Conservation (phyloP, 1,140 invertebrate genomes). For the Drosophila novamexicana region DNA sequence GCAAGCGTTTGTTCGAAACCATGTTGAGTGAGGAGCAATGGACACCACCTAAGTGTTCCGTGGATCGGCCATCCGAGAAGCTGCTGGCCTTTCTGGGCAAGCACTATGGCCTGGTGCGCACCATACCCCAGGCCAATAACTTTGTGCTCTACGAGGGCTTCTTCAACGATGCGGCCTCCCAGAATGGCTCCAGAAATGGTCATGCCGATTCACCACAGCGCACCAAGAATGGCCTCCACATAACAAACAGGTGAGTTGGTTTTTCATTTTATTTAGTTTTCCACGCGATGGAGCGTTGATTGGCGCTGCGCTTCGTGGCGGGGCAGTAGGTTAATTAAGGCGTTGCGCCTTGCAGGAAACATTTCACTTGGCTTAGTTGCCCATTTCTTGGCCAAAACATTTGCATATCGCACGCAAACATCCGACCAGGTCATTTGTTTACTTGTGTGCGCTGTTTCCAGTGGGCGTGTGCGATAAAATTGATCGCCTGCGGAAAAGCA, state of each 20-base stretch:
- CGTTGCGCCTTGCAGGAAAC: constrained; percentile 69
- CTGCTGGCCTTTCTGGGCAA: constrained; percentile 93
- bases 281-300: background rate
- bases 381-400: constrained; percentile 63
- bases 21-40: constrained; percentile 91
- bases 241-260: constrained; percentile 77
- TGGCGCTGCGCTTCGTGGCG: constrained; percentile 9
- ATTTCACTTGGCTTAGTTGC: constrained; percentile 74
- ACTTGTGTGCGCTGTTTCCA: background rate
- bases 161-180: constrained; percentile 86
- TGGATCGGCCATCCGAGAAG: constrained; percentile 95
- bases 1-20: constrained; percentile 90
- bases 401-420: constrained; percentile 79
- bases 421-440: constrained; percentile 32
- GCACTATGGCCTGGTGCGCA: constrained; percentile 90
- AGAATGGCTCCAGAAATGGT: constrained; percentile 56
- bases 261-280: background rate
- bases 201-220: constrained; percentile 48
- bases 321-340: constrained; percentile 64
- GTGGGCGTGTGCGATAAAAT: constrained; percentile 39
- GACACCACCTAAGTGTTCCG: constrained; percentile 90
- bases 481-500: constrained; percentile 46
- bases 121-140: constrained; percentile 94
- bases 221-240: constrained; percentile 61
- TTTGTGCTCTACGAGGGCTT: constrained; percentile 95